phyloP scores from a whole-genome alignment of 2,888 invertebrate species.

The Folsomia manolachei region DNA sequence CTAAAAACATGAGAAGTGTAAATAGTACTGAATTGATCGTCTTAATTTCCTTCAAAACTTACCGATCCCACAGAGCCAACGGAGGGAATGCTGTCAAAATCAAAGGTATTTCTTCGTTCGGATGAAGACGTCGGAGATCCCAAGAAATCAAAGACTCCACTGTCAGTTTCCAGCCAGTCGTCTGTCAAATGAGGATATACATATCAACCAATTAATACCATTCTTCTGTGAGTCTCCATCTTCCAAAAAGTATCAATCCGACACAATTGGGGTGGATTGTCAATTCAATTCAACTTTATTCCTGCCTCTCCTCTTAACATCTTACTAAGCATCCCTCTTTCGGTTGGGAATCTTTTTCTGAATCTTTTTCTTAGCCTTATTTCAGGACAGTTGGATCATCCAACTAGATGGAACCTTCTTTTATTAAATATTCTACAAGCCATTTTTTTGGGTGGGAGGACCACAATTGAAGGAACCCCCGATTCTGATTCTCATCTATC shows the following conservation, averaged over 20 bases:
- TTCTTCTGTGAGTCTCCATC: not conserved
- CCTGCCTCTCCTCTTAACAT: not conserved
- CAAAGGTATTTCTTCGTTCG: conserved; percentile 9
- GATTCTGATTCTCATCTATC: not conserved
- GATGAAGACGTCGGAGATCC: conserved; percentile 27
- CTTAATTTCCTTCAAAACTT: not conserved
- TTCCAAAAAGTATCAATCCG: no score
- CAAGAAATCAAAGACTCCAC: conserved; percentile 48
- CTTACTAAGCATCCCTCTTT: not conserved
- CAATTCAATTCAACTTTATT: not conserved
- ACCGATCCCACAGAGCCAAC: conserved; percentile 34
- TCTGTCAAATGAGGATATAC: conserved; percentile 31
- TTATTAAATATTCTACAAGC: no score
- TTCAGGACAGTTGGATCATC: no score
- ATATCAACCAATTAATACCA: not conserved
- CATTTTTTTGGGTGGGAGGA: not conserved
- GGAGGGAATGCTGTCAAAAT: conserved; percentile 18
- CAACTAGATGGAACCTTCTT: no score
- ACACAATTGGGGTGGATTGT: not conserved
- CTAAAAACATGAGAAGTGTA: no score
- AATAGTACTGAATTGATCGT: not conserved
- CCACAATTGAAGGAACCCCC: not conserved
- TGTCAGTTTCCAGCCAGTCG: conserved; percentile 49
- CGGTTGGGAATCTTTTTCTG: no score
- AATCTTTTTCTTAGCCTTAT: no score